Percentiles rank a stretch among this genome's conserved stretches.
Evolutionary conservation across 35 echinoderm and acorn worm species (phyloP).

Genomic region (Lytechinus pictus): DNA sequence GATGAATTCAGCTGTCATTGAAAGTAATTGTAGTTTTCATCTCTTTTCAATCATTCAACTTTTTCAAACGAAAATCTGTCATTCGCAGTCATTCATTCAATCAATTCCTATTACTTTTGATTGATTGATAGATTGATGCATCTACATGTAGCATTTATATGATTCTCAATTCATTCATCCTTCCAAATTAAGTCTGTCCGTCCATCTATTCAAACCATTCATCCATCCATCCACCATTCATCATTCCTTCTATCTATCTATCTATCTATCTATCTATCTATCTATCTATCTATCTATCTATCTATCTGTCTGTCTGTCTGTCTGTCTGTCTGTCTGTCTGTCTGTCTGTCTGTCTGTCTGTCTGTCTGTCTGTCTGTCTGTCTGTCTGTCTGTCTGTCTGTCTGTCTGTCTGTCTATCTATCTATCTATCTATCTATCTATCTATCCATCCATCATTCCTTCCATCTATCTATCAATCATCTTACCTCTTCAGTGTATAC

Average conservation of each 20-base stretch:
- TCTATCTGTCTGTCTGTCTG: not conserved
- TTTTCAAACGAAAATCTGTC: too few species aligned
- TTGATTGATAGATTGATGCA: too few species aligned
- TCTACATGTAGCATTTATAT: too few species aligned
- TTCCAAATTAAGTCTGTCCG: not conserved
- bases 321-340: not conserved
- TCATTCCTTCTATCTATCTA: too few species aligned
- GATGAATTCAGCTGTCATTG: too few species aligned
- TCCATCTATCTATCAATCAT: not conserved
- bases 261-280: too few species aligned
- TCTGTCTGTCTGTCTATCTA: not conserved
- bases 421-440: not conserved
- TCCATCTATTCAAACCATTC: not conserved
- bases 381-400: not conserved
- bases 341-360: not conserved
- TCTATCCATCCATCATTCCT: not conserved
- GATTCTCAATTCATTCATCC: not conserved
- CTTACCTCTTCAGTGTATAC: conserved; percentile 92
- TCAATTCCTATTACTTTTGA: too few species aligned
- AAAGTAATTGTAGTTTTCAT: too few species aligned
- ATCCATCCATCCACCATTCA: not conserved
- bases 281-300: too few species aligned
- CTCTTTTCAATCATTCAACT: not conserved
- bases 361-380: not conserved
- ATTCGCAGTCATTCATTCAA: not conserved